Base-by-base conservation (phyloP, 2,797 vertebrate genomes). In the Ceyx erithaca region DNA sequence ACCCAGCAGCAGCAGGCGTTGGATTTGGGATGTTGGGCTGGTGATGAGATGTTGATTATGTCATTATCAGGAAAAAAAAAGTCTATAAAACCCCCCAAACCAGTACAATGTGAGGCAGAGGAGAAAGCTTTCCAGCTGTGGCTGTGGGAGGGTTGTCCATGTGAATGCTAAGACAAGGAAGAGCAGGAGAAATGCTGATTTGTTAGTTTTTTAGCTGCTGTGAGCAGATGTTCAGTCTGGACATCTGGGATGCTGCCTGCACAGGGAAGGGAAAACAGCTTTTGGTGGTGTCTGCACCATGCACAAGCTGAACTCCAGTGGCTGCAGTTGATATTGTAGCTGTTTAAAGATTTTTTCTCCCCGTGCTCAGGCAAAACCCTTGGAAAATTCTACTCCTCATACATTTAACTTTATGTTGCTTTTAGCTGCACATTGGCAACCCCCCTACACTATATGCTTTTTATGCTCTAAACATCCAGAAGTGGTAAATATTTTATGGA, bases 401-500 rank as follows among this genome's bases (percentile, higher is more conserved):
- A 18, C 41, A 3, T 25, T 3, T 4, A 46, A 48, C 20, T 84
- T 71, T 2, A 21, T 31, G 23, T 69, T 71, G 28, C 25, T 84
- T 73, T 62, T 58, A 80, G 33, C 35, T 10, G 18, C 40, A 58
- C 0, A 0, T 3, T 19, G 37, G 26, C 80, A 75, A n/a, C 6
- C 1, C 22, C 7, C 8, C 1, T 23, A 7, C 7, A 33, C 11
- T 70, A 19, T 45, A 22, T 62, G 31, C 30, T 84, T 94, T 92
- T 80, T 81, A 48, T 76, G 20, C 70, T 49, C 10, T 46, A 31
- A 89, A 70, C 37, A 82, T 51, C 61, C 66, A 67, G 67, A 69
- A 80, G 54, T 21, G 17, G 28, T 88, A 78, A 80, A 83, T 87
- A 18, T 76, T 93, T 86, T 64, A 83, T 79, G 31, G 52, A 40